Percentiles rank a stretch among this genome's conserved stretches.
These are phyloP conservation scores for Agrochola circellaris DNA, from an alignment of 2,888 invertebrate species.

Conservation along the genomic window DNA sequence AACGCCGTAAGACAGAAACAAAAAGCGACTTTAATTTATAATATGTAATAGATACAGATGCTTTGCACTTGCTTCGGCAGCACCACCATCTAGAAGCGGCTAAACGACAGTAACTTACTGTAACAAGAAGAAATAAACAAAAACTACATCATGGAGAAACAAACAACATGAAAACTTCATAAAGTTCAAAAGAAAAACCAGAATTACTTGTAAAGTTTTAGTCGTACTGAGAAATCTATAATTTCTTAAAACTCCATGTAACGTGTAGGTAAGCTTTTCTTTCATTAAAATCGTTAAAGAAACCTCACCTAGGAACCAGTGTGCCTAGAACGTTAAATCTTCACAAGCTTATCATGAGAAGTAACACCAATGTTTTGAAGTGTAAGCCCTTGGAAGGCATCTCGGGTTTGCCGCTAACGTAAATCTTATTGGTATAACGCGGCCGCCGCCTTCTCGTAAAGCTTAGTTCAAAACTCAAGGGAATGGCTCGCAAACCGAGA, in stretches of 20 bases:
- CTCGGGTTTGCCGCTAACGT: constrained; percentile 51
- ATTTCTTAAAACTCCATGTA: neutral
- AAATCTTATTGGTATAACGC: constrained; percentile 68
- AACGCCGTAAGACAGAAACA: too few species aligned
- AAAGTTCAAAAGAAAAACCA: too few species aligned
- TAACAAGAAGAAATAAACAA: too few species aligned
- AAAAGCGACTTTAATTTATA: too few species aligned
- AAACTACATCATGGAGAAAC: too few species aligned
- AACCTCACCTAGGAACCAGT: neutral
- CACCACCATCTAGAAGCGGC: too few species aligned
- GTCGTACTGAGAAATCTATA: neutral
- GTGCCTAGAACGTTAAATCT: constrained; percentile 3
- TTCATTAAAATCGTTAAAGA: neutral
- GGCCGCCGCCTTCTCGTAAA: constrained; percentile 51
- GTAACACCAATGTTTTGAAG: constrained; percentile 42
- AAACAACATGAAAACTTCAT: too few species aligned
- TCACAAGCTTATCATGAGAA: constrained; percentile 32
- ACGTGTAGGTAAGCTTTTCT: neutral
- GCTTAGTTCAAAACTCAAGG: constrained; percentile 64
- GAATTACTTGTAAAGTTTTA: too few species aligned
- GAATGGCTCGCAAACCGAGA: constrained; percentile 64
- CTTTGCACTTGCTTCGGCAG: too few species aligned
- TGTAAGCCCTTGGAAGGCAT: constrained; percentile 34
- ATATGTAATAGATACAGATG: too few species aligned
- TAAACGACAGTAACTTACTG: too few species aligned